Evolutionary conservation across 1,140 invertebrate species (phyloP).

Genomic region (Drosophila micromelanica): DNA sequence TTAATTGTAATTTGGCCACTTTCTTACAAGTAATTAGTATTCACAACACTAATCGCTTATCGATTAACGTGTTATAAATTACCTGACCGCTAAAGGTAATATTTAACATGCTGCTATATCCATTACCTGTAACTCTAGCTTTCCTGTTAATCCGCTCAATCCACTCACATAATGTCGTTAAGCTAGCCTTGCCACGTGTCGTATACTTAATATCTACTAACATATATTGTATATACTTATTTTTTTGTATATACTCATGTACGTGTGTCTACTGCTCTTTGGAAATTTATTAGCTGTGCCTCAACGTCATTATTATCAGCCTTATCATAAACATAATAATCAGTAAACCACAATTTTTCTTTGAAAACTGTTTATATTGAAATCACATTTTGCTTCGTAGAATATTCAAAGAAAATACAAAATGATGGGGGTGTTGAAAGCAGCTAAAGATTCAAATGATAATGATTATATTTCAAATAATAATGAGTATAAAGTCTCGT

Average conservation of each 20-base stretch:
- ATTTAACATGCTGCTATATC: conserved; percentile 1
- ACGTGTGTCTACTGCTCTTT: conserved; percentile 13
- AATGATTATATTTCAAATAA: background rate
- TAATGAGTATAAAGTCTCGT: background rate
- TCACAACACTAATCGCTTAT: background rate
- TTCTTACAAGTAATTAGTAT: background rate
- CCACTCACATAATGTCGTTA: background rate
- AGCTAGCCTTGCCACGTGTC: conserved; percentile 14
- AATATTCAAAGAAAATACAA: background rate
- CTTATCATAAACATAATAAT: conserved; percentile 28
- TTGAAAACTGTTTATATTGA: conserved; percentile 2
- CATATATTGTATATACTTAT: background rate
- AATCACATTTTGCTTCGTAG: conserved; percentile 14
- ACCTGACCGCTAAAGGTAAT: background rate
- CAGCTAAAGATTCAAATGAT: background rate
- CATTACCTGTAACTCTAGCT: conserved; percentile 1
- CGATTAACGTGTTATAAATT: background rate
- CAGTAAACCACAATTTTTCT: conserved; percentile 6
- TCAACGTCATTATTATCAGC: conserved; percentile 27
- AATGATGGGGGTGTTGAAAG: background rate
- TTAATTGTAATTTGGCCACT: background rate
- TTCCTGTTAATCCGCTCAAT: background rate
- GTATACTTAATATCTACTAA: conserved; percentile 12
- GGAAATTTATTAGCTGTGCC: conserved; percentile 13
- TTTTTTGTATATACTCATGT: background rate